phyloP scores from a whole-genome alignment of 1,140 invertebrate genomes.

The Cataglyphis hispanica region DNA sequence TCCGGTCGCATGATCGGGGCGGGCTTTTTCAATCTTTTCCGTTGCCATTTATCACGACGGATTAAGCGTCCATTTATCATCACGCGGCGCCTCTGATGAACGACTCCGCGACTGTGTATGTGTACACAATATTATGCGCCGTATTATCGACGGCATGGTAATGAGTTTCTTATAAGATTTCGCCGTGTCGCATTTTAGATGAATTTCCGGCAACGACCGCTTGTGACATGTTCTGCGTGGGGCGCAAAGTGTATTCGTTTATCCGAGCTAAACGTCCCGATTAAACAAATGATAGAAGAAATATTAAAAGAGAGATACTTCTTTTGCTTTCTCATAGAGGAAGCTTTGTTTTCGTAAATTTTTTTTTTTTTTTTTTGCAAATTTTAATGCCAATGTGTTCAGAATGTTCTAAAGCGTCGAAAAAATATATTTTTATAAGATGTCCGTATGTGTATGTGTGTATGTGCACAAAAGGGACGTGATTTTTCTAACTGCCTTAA shows the following conservation, averaged over 20 bases:
- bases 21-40: constrained; percentile 52
- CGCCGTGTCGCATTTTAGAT: constrained; percentile 26
- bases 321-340: too few species aligned
- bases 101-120: constrained; percentile 19
- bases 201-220: constrained; percentile 29
- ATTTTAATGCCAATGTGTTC: too few species aligned
- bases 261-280: not conserved
- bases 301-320: not conserved
- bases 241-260: constrained; percentile 11
- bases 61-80: constrained; percentile 71
- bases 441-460: too few species aligned
- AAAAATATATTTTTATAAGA: too few species aligned
- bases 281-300: not conserved
- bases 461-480: too few species aligned
- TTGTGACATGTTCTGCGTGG: not conserved
- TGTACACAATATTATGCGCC: constrained; percentile 62
- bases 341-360: too few species aligned
- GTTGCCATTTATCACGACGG: constrained; percentile 66
- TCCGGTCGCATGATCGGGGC: constrained; percentile 62
- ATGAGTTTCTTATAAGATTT: constrained; percentile 61
- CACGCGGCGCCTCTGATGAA: constrained; percentile 48
- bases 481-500: too few species aligned
- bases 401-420: too few species aligned
- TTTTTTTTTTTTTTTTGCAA: too few species aligned
- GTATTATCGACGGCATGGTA: constrained; percentile 47